Conservation (phyloP, 2,113 vertebrate genomes). For the Campylomormyrus numenius region DNA sequence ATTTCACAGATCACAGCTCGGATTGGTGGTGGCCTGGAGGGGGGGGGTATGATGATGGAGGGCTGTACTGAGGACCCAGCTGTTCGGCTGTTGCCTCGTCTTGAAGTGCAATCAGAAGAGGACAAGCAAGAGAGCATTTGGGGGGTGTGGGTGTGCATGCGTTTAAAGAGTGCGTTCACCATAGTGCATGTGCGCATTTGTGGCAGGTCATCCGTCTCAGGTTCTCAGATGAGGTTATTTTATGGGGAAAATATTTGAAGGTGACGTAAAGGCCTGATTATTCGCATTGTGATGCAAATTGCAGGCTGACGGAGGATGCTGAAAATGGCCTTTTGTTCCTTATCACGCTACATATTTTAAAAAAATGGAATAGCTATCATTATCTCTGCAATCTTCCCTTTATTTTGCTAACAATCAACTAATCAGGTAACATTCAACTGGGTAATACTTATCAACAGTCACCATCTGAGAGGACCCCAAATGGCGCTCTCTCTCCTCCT, state of each 20-base stretch:
- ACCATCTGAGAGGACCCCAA: background rate
- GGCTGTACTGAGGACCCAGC: slow-evolving; percentile 1
- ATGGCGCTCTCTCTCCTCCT: background rate
- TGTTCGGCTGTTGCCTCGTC: background rate
- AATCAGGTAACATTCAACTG: slow-evolving; percentile 8
- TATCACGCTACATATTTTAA: background rate
- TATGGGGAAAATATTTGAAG: background rate
- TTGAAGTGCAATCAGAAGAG: background rate
- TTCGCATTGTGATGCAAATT: slow-evolving; percentile 6
- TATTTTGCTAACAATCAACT: slow-evolving; percentile 1
- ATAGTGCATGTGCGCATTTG: background rate
- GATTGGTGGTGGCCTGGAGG: background rate
- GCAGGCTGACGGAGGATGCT: background rate
- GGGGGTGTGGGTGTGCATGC: background rate
- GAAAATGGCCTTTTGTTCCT: background rate
- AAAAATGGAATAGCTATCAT: background rate
- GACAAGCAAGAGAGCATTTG: background rate
- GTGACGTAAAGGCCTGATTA: background rate
- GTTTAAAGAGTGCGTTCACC: background rate
- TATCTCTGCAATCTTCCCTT: background rate
- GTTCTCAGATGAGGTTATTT: background rate
- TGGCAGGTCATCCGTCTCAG: background rate
- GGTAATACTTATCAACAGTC: background rate
- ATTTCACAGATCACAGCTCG: slow-evolving; percentile 15
- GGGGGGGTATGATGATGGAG: background rate